phyloP scores from a whole-genome alignment of 1,140 invertebrate genomes.

The Paracyclopina nana region DNA sequence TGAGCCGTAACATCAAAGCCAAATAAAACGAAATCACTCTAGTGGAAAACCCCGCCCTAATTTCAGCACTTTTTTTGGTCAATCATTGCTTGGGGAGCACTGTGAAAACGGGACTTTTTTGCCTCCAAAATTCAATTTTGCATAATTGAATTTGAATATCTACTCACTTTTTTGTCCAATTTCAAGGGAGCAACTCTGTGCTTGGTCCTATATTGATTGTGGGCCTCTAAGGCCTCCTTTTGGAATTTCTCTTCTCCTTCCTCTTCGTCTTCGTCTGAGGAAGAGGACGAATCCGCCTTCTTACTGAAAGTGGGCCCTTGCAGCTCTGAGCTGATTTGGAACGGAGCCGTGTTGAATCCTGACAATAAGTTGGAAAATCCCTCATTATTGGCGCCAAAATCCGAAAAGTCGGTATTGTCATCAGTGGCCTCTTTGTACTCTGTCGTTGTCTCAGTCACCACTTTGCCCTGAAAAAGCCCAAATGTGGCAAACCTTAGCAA shows the following conservation, averaged over 20 bases:
- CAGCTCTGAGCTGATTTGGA: too few species aligned
- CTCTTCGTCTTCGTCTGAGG: background rate
- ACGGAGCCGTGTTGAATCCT: too few species aligned
- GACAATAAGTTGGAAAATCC: too few species aligned
- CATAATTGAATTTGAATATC: background rate
- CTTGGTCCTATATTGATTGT: conserved; percentile 52
- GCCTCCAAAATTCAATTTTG: background rate
- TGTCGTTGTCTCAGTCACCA: background rate
- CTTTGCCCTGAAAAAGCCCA: background rate
- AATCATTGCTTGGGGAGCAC: background rate
- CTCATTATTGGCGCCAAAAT: too few species aligned
- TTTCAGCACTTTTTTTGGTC: background rate
- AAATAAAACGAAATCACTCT: background rate
- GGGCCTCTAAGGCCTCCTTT: conserved; percentile 41
- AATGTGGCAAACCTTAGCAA: background rate
- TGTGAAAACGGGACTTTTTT: background rate
- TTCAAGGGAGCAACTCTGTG: conserved; percentile 46
- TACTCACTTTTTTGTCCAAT: conserved; percentile 43
- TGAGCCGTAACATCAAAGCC: background rate
- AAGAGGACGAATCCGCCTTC: too few species aligned
- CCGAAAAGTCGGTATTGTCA: too few species aligned
- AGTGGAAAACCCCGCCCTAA: background rate
- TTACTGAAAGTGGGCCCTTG: too few species aligned
- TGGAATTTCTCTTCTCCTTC: conserved; percentile 28
- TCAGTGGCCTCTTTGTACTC: background rate